Evolutionary conservation across 2,888 invertebrate species (phyloP).

Genomic region (Eristalis pertinax): DNA sequence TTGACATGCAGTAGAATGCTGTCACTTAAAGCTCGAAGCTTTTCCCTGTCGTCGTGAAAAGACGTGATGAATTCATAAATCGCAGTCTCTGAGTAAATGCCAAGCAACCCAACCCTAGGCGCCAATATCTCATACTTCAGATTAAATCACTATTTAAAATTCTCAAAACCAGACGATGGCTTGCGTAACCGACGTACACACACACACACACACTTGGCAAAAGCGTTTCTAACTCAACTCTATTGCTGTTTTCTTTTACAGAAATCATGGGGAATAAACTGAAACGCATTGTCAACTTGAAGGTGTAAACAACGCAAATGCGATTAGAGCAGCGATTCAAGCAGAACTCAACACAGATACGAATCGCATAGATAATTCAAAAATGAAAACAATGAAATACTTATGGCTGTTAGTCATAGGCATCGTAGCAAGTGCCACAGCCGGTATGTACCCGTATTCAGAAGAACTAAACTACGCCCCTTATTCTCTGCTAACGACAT

Average conservation of each 20-base stretch:
- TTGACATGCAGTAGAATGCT: too few species aligned
- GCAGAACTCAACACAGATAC: background rate
- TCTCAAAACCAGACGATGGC: background rate
- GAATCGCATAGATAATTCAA: background rate
- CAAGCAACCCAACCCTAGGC: background rate
- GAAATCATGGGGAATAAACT: slow-evolving; percentile 19
- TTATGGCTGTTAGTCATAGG: slow-evolving; percentile 23
- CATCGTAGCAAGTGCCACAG: slow-evolving; percentile 16
- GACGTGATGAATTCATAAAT: background rate
- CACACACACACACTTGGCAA: background rate
- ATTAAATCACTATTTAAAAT: background rate
- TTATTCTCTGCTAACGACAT: background rate
- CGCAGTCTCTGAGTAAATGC: background rate
- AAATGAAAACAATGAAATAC: slow-evolving; percentile 22
- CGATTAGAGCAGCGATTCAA: slow-evolving; percentile 14
- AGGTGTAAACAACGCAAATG: slow-evolving; percentile 23
- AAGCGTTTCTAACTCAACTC: background rate
- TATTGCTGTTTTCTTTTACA: background rate
- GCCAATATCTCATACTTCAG: background rate
- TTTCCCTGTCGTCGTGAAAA: background rate
- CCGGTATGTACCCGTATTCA: too few species aligned
- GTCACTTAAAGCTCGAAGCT: background rate
- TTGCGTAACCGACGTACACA: background rate
- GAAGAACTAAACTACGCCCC: background rate
- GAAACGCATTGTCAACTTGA: slow-evolving; percentile 8